Evolutionary conservation across 2,797 vertebrate species (phyloP), one percentile per base, ranked within the genome.

Genomic region (Gouania willdenowi): DNA sequence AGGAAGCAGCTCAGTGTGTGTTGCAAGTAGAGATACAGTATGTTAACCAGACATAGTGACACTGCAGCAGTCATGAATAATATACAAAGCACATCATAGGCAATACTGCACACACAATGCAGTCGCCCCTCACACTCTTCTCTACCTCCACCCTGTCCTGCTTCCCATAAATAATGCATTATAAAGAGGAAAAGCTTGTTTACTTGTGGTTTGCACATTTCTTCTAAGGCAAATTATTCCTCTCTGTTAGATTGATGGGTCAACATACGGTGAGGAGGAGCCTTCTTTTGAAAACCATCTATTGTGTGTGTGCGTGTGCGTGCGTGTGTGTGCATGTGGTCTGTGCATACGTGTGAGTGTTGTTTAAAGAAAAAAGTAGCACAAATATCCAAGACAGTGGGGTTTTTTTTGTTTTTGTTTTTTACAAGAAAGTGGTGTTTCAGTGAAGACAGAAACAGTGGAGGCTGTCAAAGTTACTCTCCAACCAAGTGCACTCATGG

Each of bases 91-190:
- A 83, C 75, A 82, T 81, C 69, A 75, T 50, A 81, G 72, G 69
- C 67, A 73, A 71, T 70, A 64, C 55, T 56, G 40, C 26, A 43
- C 41, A 54, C 55, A 46, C 48, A 53, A 45, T 59, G 52, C 50
- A 29, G 5, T 68, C 60, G 51, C 60, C 30, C 44, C 25, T 28
- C 31, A 26, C 26, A 33, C 41, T 10, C 38, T 24, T 23, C 15
- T 12, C 26, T 13, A 11, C 46, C 28, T 13, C 20, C 33, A 4
- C 51, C 28, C 41, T 30, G 34, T 54, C 39, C 51, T 59, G 35
- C 57, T 50, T 71, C 60, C 73, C 74, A 86, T 86, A 82, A 85
- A 87, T 87, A 85, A 87, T 85, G 67, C 77, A 85, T 83, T 74
- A 70, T 79, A 58, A 75, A 53, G 70, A 82, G 66, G 76, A 73